Evolutionary conservation across 2,797 vertebrate genomes (phyloP), one percentile per base, ranked within the genome.

Genomic region (Melanotaenia trifasciata): DNA sequence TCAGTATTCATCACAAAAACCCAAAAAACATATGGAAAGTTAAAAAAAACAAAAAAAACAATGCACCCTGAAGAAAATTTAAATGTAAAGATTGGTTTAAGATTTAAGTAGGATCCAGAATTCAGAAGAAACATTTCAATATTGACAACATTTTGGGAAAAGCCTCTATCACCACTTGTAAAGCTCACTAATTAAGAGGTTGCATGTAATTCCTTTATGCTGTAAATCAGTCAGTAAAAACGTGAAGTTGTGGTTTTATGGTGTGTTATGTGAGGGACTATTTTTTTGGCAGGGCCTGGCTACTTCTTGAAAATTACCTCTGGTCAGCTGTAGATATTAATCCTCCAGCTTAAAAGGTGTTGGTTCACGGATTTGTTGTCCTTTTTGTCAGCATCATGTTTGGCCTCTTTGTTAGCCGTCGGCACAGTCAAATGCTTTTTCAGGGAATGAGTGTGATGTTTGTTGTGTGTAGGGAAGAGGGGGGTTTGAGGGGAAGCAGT

Each of bases 381-480:
- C 60, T 80, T 64, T 84, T 80, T 82, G 66, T 87, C 68, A 33
- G 68, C 73, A 65, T 86, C 79, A 58, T 90, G 89, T 92, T 89
- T 87, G 74, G 83, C 73, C 43, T 87, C 89, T 90, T 89, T 93
- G 89, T 63, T 74, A 26, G 73, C 79, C 73, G 43, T 86, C 36
- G 26, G 72, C 26, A 33, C 74, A 85, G 84, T 89, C 79, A 80
- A 85, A 85, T 81, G 80, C 87, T 87, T 87, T 86, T 86, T 80
- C 72, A 73, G 80, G 72, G 81, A 77, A 80, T 89, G 84, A 90
- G 84, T 84, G 89, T 91, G 89, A 88, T 91, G 87, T 87, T 90
- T 91, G 90, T 90, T 89, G 87, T 84, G 81, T 74, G 80, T 72
- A 75, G 60, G 81, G 67, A 47, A n/a, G 45, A 64, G 72, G 63